Base-by-base conservation (phyloP, 2,113 vertebrate species). In the Ophiodon elongatus region DNA sequence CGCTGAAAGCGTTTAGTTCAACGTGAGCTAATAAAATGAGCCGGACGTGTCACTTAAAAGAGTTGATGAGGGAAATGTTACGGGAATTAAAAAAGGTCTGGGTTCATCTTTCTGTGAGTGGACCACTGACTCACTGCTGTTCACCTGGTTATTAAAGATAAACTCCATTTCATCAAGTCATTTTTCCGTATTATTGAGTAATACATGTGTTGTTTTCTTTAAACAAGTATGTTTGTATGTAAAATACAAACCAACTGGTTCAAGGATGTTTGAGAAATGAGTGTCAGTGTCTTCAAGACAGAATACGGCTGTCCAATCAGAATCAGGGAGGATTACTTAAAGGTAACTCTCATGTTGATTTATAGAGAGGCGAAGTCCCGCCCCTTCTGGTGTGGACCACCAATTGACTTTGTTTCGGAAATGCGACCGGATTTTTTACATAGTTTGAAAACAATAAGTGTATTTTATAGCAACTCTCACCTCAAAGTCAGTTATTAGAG, bases 11-110 rank as follows among this genome's bases (percentile, higher is more conserved):
- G 59, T 80, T 73, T 37, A 59, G 63, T 59, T 71, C 68, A 76
- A 79, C 41, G 68, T 17, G 29, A 41, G 50, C 57, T n/a, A 71
- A 72, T 39, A 73, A 80, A 80, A 87, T 8, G 21, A n/a, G n/a
- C n/a, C n/a, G n/a, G n/a, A n/a, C n/a, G n/a, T 39, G 73, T 63
- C 69, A 63, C 11, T 64, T n/a, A n/a, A n/a, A n/a, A n/a, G n/a
- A n/a, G n/a, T n/a, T n/a, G n/a, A n/a, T n/a, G n/a, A n/a, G n/a
- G n/a, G n/a, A n/a, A n/a, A n/a, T n/a, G n/a, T n/a, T n/a, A n/a
- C n/a, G n/a, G n/a, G n/a, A n/a, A n/a, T n/a, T n/a, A n/a, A n/a
- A n/a, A n/a, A n/a, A n/a, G 43, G 35, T 37, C 35, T 13, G 41
- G 13, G 50, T 52, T 52, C 21, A n/a, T n/a, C 52, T 35, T 9